Evolutionary conservation across 2,113 vertebrate species (phyloP).

Genomic region (Elgaria multicarinata): DNA sequence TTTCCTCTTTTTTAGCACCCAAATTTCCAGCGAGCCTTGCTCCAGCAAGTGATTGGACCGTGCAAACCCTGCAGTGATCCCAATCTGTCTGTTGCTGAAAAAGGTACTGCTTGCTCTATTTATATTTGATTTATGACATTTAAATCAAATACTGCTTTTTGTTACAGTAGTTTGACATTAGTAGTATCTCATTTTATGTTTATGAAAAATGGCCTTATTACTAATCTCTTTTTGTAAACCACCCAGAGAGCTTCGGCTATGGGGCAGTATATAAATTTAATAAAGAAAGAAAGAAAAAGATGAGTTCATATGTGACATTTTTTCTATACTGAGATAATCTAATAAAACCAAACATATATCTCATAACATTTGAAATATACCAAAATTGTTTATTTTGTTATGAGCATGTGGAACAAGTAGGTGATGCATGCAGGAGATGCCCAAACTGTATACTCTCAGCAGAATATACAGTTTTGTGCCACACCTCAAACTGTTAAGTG

Average conservation of each 20-base stretch:
- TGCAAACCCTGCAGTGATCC: slow-evolving; percentile 96
- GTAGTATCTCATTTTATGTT: neutral
- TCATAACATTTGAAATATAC: neutral
- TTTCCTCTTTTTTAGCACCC: slow-evolving; percentile 82
- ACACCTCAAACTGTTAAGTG: neutral
- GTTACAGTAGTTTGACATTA: neutral
- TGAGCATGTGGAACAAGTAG: neutral
- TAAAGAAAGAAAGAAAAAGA: too few species aligned
- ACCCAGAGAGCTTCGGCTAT: too few species aligned
- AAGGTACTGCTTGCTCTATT: slow-evolving; percentile 80
- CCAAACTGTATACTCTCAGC: neutral
- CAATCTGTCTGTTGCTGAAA: slow-evolving; percentile 91
- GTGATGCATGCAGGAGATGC: neutral
- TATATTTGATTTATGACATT: neutral
- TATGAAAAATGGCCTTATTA: neutral
- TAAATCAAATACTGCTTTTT: neutral
- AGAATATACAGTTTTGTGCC: neutral
- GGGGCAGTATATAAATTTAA: too few species aligned
- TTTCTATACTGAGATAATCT: neutral
- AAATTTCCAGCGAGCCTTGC: slow-evolving; percentile 93
- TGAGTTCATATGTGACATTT: neutral
- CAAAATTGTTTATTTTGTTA: neutral
- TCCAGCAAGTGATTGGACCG: slow-evolving; percentile 94
- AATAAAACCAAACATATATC: neutral
- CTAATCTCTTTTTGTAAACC: neutral